Conservation (phyloP, 2,888 invertebrate species). For the Venustoraphidia nigricollis region DNA sequence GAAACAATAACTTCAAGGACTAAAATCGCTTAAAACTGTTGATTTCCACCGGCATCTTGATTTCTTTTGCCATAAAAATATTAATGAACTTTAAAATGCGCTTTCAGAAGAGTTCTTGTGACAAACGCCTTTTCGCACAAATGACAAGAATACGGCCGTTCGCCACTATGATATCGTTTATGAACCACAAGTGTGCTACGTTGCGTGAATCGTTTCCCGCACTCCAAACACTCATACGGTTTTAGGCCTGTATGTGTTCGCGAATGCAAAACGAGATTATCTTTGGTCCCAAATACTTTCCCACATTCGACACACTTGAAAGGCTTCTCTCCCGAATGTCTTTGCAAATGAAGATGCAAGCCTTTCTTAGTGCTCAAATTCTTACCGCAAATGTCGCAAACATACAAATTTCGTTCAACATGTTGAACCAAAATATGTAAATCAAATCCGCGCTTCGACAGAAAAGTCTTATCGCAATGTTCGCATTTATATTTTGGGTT, state of each 20-base stretch:
- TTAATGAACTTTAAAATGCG: constrained; percentile 33
- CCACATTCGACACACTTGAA: constrained; percentile 8
- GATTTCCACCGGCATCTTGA: too few species aligned
- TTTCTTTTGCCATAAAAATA: background rate
- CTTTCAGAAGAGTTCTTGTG: constrained; percentile 37
- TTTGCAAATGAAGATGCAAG: constrained; percentile 18
- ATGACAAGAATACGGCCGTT: constrained; percentile 3
- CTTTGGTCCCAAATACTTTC: constrained; percentile 3
- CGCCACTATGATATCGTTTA: constrained; percentile 26
- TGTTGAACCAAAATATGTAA: background rate
- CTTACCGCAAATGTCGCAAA: constrained; percentile 13
- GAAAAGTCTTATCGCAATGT: constrained; percentile 7
- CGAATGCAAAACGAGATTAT: constrained; percentile 3
- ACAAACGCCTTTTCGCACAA: constrained; percentile 8
- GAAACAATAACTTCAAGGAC: too few species aligned
- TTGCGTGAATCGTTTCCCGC: constrained; percentile 31
- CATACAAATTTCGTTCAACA: constrained; percentile 12
- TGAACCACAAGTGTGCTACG: constrained; percentile 38
- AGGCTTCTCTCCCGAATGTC: constrained; percentile 27
- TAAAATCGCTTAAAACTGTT: too few species aligned
- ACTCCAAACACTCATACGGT: constrained; percentile 4
- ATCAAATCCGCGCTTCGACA: background rate
- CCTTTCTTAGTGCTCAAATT: constrained; percentile 2
- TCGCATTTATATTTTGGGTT: constrained; percentile 7
- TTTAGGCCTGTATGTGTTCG: constrained; percentile 5